phyloP scores from a whole-genome alignment of 2,888 invertebrate species.

The Watsonalla binaria region DNA sequence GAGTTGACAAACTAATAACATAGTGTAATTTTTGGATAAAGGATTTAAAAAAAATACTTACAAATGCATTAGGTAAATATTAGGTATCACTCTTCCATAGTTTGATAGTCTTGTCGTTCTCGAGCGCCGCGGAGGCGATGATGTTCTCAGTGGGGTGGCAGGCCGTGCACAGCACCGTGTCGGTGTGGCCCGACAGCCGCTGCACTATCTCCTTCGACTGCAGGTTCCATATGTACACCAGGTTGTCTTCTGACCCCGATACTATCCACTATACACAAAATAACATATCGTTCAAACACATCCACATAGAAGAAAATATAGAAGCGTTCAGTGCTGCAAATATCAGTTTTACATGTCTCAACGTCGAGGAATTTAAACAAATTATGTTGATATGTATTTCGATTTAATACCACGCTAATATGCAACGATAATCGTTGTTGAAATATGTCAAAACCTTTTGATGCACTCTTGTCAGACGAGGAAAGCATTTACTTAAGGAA shows the following conservation, averaged over 20 bases:
- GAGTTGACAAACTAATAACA: too few species aligned
- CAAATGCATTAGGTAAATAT: constrained; percentile 23
- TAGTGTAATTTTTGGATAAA: neutral
- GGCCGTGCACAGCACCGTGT: constrained; percentile 97
- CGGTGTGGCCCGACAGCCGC: constrained; percentile 97
- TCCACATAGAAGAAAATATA: too few species aligned
- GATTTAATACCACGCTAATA: too few species aligned
- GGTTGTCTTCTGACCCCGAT: constrained; percentile 99
- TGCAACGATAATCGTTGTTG: too few species aligned
- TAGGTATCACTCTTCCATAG: constrained; percentile 98
- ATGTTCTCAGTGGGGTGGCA: constrained; percentile 99
- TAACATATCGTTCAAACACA: neutral
- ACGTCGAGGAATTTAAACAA: too few species aligned
- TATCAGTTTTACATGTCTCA: too few species aligned
- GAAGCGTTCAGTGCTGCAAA: too few species aligned
- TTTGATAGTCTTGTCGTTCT: constrained; percentile 99
- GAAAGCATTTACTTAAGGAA: too few species aligned
- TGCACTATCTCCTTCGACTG: constrained; percentile 99
- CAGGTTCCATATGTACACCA: constrained; percentile 99
- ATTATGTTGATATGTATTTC: too few species aligned
- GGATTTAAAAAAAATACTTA: constrained; percentile 19
- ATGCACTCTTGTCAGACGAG: too few species aligned
- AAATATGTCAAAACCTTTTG: too few species aligned
- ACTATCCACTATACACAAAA: constrained; percentile 94
- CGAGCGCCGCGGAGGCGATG: constrained; percentile 98